These are phyloP conservation scores for Platysternon megacephalum DNA, from an alignment of 2,113 vertebrate genomes.

Conservation along the genomic window DNA sequence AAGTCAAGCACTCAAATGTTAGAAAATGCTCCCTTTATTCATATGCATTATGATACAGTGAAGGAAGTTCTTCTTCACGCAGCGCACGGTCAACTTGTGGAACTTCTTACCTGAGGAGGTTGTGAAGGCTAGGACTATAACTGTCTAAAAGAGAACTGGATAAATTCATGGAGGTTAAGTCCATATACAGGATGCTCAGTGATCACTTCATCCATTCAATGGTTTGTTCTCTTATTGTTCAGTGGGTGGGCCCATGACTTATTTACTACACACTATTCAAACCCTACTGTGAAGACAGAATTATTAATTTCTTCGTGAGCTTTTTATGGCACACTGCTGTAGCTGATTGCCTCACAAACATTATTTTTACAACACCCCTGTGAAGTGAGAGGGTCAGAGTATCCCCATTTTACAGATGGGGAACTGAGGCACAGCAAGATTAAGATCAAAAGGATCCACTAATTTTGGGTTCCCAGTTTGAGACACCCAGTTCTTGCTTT, in stretches of 20 bases:
- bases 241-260: background rate
- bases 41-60: background rate
- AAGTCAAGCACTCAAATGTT: background rate
- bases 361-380: background rate
- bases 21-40: background rate
- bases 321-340: background rate
- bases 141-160: too few relatives aligned
- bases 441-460: background rate
- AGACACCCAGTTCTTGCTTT: background rate
- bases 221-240: background rate
- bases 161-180: too few relatives aligned
- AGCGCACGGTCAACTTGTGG: too few relatives aligned
- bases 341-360: background rate
- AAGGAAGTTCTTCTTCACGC: too few relatives aligned
- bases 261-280: background rate
- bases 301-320: background rate
- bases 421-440: background rate
- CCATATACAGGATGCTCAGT: background rate
- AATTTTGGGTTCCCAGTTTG: background rate
- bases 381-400: background rate
- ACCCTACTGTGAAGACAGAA: background rate
- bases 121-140: too few relatives aligned
- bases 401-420: background rate
- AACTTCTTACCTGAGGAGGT: too few relatives aligned
- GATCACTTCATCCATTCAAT: background rate